Evolutionary conservation across 2,113 vertebrate genomes (phyloP), one percentile per base, ranked within the genome.

Genomic region (Echinops telfairi): DNA sequence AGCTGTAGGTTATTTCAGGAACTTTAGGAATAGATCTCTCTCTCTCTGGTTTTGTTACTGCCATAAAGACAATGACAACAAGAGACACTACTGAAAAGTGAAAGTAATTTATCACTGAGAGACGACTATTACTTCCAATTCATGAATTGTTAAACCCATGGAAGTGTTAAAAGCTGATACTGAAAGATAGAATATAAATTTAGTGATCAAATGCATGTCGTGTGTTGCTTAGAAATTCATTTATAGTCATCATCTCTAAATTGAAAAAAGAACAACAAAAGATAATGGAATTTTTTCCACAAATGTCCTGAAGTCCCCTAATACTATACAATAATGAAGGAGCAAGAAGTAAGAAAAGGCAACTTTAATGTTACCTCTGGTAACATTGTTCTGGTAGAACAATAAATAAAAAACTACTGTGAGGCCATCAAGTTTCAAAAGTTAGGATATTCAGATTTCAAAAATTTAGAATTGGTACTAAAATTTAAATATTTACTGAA

Each of bases 161-260:
- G 11, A 83, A 88, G 64, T 73, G 25, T 93, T 81, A 76, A 86
- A 88, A 92, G 76, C 58, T 70, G 70, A 38, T 84, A 36, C 23
- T 77, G 75, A 71, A 88, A 96, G 4, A 3, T 64, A 8, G 40
- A 57, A 53, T 53, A 14, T 10, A 53, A 53, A 53, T 53, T 11
- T 85, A 27, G 25, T 92, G 40, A 82, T 68, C 94, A 92, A 96
- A 16, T 60, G 62, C 84, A 27, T 64, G 57, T 12, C 40, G 38
- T 89, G 38, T 93, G 27, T 92, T 84, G 2, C 91, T 79, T 75
- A 12, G 40, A 91, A 43, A 43, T 76, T 43, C 40, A 70, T 33
- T 79, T 1, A 53, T 53, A 53, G 40, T 40, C 40, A 53, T 53
- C 12, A 53, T 53, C 9, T 53, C 47, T 53, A 53, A 53, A 53